Conservation (phyloP, 1,140 invertebrate species). For the Aphaenogaster rudis region DNA sequence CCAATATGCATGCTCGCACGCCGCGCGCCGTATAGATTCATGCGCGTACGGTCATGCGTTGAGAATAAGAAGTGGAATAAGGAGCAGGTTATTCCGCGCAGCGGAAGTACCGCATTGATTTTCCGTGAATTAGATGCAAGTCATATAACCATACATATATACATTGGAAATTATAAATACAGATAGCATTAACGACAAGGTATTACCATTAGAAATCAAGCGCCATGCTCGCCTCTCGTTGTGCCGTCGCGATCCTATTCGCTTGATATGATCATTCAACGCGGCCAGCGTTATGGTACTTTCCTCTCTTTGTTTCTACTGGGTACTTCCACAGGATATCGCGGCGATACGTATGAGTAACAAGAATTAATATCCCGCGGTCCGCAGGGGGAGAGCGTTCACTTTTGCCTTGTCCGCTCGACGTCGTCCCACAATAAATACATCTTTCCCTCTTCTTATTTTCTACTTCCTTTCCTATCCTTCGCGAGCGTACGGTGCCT, state of each 20-base stretch:
- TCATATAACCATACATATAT: background rate
- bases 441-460: conserved; percentile 66
- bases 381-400: conserved; percentile 47
- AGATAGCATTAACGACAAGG: conserved; percentile 30
- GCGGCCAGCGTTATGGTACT: conserved; percentile 12
- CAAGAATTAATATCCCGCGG: conserved; percentile 72
- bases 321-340: conserved; percentile 23
- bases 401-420: conserved; percentile 73
- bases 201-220: conserved; percentile 28
- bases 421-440: conserved; percentile 75
- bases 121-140: conserved; percentile 50
- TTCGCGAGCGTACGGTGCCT: background rate
- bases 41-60: background rate
- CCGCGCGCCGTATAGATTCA: conserved; percentile 5
- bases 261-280: conserved; percentile 46
- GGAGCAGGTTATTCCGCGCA: conserved; percentile 20
- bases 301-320: conserved; percentile 33
- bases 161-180: conserved; percentile 41
- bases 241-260: conserved; percentile 22
- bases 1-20: conserved; percentile 49
- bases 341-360: conserved; percentile 62
- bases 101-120: conserved; percentile 38
- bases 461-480: conserved; percentile 63
- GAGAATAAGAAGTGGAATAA: conserved; percentile 23
- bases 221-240: background rate